Evolutionary conservation across 1,140 invertebrate genomes (phyloP).

Genomic region (Papilio dardanus): DNA sequence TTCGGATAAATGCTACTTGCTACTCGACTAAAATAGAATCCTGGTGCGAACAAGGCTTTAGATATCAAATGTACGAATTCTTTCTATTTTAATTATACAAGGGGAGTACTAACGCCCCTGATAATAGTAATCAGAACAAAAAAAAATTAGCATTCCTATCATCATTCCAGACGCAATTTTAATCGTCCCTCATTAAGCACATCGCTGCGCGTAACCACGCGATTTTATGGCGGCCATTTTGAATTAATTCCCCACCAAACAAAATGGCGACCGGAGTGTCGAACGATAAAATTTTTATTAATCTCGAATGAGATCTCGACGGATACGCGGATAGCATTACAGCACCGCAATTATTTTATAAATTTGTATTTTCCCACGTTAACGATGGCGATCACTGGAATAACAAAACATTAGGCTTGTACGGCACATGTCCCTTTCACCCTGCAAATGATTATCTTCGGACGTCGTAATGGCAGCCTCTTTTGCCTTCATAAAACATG

Average conservation of each 20-base stretch:
- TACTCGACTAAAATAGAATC: too few relatives aligned
- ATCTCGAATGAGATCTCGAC: constrained; percentile 61
- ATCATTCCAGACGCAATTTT: constrained; percentile 66
- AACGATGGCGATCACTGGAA: constrained; percentile 41
- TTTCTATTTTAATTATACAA: constrained; percentile 28
- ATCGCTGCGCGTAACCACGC: constrained; percentile 70
- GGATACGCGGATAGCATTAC: constrained; percentile 46
- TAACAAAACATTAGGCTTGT: constrained; percentile 45
- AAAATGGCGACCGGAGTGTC: constrained; percentile 62
- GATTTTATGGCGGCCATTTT: constrained; percentile 72
- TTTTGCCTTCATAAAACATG: constrained; percentile 35
- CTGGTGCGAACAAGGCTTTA: too few relatives aligned
- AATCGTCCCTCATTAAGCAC: constrained; percentile 78
- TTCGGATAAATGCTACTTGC: too few relatives aligned
- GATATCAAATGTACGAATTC: not conserved
- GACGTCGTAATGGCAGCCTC: constrained; percentile 32
- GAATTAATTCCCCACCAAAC: constrained; percentile 76
- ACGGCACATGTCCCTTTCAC: constrained; percentile 31
- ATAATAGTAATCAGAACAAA: constrained; percentile 41
- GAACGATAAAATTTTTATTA: constrained; percentile 72
- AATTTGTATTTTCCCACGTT: constrained; percentile 42
- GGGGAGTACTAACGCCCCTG: constrained; percentile 13
- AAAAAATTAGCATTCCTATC: constrained; percentile 65
- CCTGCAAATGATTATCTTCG: constrained; percentile 33
- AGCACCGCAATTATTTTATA: constrained; percentile 50